Conservation (phyloP, 2,797 vertebrate genomes). For the Sebastes vulpes region DNA sequence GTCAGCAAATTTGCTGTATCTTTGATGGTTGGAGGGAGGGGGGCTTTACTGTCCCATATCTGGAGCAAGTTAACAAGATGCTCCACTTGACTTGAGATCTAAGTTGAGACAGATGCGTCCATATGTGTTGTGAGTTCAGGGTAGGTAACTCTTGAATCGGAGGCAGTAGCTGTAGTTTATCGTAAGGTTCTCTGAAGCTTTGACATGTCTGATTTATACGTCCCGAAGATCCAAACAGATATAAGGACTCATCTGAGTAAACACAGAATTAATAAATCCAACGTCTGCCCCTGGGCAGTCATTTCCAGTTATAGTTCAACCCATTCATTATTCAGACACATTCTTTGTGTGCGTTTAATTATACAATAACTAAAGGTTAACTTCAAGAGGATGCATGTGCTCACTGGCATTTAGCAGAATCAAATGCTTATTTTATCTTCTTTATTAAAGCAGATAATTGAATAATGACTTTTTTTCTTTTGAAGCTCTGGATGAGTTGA, state of each 20-base stretch:
- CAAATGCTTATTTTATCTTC: constrained; percentile 43
- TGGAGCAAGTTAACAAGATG: constrained; percentile 57
- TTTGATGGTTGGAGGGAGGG: constrained; percentile 39
- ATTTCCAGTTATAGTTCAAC: constrained; percentile 20
- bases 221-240: background rate
- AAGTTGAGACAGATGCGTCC: constrained; percentile 55
- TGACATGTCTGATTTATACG: background rate
- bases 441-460: constrained; percentile 73
- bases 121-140: constrained; percentile 47
- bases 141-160: constrained; percentile 7
- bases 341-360: constrained; percentile 31
- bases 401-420: constrained; percentile 56
- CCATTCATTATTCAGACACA: constrained; percentile 39
- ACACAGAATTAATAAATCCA: background rate
- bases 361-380: constrained; percentile 42
- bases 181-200: constrained; percentile 15
- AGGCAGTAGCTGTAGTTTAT: constrained; percentile 30
- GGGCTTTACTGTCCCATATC: constrained; percentile 30
- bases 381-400: constrained; percentile 50
- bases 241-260: background rate
- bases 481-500: constrained; percentile 54
- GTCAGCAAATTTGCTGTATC: constrained; percentile 43
- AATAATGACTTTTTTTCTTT: constrained; percentile 59
- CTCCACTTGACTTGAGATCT: constrained; percentile 48
- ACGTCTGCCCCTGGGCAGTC: background rate